Percentiles rank a stretch among this genome's conserved stretches.
These are phyloP conservation scores for Drosophila lacicola DNA, from an alignment of 2,888 invertebrate species.

Conservation along the genomic window DNA sequence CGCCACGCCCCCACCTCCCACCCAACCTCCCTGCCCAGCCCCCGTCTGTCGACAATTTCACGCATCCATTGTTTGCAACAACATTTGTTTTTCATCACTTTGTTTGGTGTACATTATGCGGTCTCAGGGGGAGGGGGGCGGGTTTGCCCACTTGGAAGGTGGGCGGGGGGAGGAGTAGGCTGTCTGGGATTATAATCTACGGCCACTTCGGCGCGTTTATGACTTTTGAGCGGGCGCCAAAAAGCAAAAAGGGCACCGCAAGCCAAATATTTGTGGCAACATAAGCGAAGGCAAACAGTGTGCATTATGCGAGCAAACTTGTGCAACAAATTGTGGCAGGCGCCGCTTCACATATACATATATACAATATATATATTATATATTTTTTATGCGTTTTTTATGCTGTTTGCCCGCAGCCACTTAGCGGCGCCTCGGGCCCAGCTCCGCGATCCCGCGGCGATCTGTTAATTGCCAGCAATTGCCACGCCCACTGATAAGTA, in stretches of 20 bases:
- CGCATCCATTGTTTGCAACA: conserved; percentile 72
- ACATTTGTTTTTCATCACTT: conserved; percentile 80
- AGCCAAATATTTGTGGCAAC: conserved; percentile 60
- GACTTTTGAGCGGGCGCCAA: conserved; percentile 37
- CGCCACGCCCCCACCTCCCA: neutral
- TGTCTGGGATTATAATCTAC: conserved; percentile 52
- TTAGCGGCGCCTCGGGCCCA: conserved; percentile 17
- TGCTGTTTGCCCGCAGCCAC: conserved; percentile 45
- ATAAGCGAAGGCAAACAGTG: conserved; percentile 36
- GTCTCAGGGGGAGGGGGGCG: conserved; percentile 2
- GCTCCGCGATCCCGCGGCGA: conserved; percentile 9
- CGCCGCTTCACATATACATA: neutral
- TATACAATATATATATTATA: neutral
- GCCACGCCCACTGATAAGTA: conserved; percentile 5
- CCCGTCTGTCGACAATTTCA: conserved; percentile 59
- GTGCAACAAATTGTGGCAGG: conserved; percentile 44
- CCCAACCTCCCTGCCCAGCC: neutral
- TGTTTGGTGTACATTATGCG: conserved; percentile 65
- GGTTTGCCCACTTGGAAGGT: neutral
- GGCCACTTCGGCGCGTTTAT: conserved; percentile 64
- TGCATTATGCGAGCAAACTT: conserved; percentile 43
- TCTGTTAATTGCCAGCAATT: conserved; percentile 51
- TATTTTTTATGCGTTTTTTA: conserved; percentile 20
- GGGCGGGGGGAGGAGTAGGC: neutral
- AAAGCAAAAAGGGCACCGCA: conserved; percentile 22